Conservation (phyloP, 1,140 invertebrate genomes). For the Caenorhabditis inopinata region DNA sequence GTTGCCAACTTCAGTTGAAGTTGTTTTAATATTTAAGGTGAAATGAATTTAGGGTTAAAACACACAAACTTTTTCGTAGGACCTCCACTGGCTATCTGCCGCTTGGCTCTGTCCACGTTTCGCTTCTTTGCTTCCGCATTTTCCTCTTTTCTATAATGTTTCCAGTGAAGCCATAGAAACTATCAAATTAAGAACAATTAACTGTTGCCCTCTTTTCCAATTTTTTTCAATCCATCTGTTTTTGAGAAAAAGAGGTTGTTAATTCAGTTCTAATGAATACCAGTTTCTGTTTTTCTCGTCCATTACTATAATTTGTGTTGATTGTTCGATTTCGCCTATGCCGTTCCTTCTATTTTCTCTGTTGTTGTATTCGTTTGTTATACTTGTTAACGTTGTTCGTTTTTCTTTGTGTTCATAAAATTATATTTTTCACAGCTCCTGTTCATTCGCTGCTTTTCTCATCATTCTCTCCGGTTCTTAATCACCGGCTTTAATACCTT, state of each 20-base stretch:
- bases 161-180: not conserved
- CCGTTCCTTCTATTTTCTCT: not conserved
- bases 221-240: conserved; percentile 24
- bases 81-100: not conserved
- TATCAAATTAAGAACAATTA: conserved; percentile 20
- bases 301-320: conserved; percentile 12
- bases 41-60: too few species aligned
- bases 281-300: not conserved
- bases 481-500: not conserved
- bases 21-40: too few species aligned
- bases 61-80: too few species aligned
- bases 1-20: too few species aligned
- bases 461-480: not conserved
- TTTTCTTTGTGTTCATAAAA: not conserved
- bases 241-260: conserved; percentile 3
- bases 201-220: not conserved
- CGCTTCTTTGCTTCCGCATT: not conserved
- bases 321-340: not conserved
- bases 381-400: not conserved
- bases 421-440: not conserved
- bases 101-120: not conserved
- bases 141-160: too few species aligned
- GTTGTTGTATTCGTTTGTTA: not conserved
- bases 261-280: not conserved
- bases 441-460: not conserved